These are phyloP conservation scores for Zophobas morio DNA, from an alignment of 1,140 invertebrate species.

Conservation along the genomic window DNA sequence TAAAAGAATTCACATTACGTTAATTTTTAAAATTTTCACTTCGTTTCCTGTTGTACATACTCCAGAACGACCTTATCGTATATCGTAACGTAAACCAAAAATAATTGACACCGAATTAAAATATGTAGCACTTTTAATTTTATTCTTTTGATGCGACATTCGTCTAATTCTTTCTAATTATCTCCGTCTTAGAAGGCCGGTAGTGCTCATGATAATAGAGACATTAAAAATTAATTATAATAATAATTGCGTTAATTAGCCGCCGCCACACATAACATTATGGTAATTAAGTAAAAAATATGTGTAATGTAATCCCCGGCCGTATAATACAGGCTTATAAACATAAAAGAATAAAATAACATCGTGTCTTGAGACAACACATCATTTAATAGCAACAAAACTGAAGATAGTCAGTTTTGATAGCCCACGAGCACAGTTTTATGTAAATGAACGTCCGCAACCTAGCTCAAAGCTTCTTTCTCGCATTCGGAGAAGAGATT, in stretches of 20 bases:
- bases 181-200: constrained; percentile 9
- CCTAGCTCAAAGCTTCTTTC: constrained; percentile 47
- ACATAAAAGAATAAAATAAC: constrained; percentile 43
- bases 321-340: constrained; percentile 44
- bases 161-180: constrained; percentile 15
- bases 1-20: no score
- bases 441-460: constrained; percentile 42
- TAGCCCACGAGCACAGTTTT: constrained; percentile 21
- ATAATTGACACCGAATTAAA: no score
- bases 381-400: constrained; percentile 53
- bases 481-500: constrained; percentile 55
- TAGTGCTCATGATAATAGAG: constrained; percentile 39
- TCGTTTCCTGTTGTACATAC: no score
- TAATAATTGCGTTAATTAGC: constrained; percentile 48
- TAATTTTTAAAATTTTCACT: no score
- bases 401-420: constrained; percentile 50
- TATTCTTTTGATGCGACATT: no score
- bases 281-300: constrained; percentile 48
- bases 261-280: constrained; percentile 45
- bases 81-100: no score
- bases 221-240: constrained; percentile 49
- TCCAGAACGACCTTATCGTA: no score
- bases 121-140: no score
- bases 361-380: constrained; percentile 47
- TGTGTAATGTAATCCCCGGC: constrained; percentile 48